Conservation (phyloP, 2,797 vertebrate genomes). For the Syndactyla subalaris region DNA sequence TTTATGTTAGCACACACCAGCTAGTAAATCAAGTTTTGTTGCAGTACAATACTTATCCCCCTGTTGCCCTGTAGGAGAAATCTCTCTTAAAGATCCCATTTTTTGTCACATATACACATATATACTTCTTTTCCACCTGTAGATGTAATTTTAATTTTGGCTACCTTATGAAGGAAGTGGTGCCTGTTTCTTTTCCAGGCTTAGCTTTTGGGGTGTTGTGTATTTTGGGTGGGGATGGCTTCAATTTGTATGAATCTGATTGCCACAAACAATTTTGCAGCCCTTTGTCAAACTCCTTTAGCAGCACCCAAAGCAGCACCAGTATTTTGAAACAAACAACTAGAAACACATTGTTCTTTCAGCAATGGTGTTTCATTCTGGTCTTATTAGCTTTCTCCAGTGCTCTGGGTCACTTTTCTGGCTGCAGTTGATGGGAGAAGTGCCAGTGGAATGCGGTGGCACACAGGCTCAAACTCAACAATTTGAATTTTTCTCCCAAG, state of each 20-base stretch:
- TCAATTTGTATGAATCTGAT: background rate
- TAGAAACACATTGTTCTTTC: conserved; percentile 15
- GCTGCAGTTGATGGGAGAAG: conserved; percentile 18
- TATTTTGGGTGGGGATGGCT: background rate
- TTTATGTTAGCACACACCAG: background rate
- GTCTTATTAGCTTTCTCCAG: conserved; percentile 50
- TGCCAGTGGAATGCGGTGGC: conserved; percentile 52
- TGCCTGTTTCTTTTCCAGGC: background rate
- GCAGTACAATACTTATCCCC: background rate
- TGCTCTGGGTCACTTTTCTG: conserved; percentile 36
- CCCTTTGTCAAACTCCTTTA: background rate
- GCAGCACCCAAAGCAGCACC: background rate
- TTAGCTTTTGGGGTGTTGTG: background rate
- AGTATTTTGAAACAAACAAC: background rate
- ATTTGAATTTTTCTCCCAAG: conserved; percentile 48
- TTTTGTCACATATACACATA: background rate
- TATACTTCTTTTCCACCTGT: background rate
- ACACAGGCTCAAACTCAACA: conserved; percentile 39
- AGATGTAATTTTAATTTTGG: background rate
- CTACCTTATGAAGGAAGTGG: background rate
- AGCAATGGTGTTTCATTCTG: background rate
- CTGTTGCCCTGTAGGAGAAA: background rate
- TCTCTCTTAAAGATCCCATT: background rate
- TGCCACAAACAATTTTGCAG: background rate
- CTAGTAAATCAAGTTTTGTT: background rate